These are phyloP conservation scores for Merluccius polli DNA, from an alignment of 2,797 vertebrate genomes.

Conservation along the genomic window DNA sequence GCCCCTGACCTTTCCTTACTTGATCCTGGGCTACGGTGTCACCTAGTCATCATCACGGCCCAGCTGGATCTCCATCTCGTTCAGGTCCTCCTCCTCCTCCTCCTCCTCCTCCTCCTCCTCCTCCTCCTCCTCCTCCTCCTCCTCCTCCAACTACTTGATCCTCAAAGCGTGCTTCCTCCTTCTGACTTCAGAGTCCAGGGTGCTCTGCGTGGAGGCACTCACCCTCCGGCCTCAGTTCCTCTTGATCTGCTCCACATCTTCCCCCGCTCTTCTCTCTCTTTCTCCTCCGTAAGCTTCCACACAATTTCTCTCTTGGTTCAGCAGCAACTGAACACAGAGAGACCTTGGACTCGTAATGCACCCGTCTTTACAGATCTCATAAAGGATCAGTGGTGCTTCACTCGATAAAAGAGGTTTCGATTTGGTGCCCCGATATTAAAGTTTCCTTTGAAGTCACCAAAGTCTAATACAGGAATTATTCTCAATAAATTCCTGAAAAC, in stretches of 20 bases:
- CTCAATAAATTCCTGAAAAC: not conserved
- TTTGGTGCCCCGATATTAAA: not conserved
- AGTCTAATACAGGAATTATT: not conserved
- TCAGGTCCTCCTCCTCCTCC: conserved; percentile 78
- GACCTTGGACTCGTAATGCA: conserved; percentile 78
- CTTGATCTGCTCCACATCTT: conserved; percentile 39
- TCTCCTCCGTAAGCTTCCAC: conserved; percentile 35
- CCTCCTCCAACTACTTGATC: not conserved
- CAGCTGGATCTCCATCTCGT: conserved; percentile 78
- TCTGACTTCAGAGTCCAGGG: conserved; percentile 19
- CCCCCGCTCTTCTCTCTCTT: conserved; percentile 16
- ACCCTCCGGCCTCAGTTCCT: conserved; percentile 68
- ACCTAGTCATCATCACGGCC: conserved; percentile 56
- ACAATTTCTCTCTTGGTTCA: conserved; percentile 31
- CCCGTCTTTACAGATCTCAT: conserved; percentile 48
- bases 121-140: not conserved
- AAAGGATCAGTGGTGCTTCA: not conserved
- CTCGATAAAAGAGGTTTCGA: not conserved
- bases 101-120: conserved; percentile 48
- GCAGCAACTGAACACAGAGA: conserved; percentile 41
- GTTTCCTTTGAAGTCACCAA: not conserved
- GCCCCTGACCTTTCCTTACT: conserved; percentile 70
- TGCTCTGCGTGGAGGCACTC: conserved; percentile 58
- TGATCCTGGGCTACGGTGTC: conserved; percentile 73
- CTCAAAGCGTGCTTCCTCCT: conserved; percentile 53